Evolutionary conservation across 2,113 vertebrate genomes (phyloP), one percentile per base, ranked within the genome.

Genomic region (Numenius arquata): DNA sequence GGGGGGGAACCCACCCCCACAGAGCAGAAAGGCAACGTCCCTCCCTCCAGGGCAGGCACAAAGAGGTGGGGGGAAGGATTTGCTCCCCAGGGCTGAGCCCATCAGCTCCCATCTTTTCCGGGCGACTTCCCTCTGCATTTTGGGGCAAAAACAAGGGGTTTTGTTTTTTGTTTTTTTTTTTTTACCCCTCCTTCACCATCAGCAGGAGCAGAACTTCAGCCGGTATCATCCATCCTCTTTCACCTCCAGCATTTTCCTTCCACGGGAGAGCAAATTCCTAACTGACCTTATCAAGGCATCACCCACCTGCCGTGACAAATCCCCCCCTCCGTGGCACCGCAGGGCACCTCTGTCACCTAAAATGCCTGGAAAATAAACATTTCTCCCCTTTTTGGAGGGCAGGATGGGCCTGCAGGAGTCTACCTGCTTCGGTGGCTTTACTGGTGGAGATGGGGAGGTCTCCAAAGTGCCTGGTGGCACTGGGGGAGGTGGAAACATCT

Each of bases 1-100:
- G 8, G 2, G 27, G 12, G 2, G 36, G 16, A 20, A 21, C 5
- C 19, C 19, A 40, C 4, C 26, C 43, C 26, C 38, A 3, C 1
- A 4, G 48, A 70, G 75, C 27, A 65, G n/a, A n/a, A 15, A 48
- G 48, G 76, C 21, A 2, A 38, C 0, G 34, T 41, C 20, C 84
- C 94, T 76, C 78, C 70, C 62, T 56, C 43, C 0, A 55, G 40
- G 70, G 92, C 75, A 40, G 83, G 62, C 6, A 10, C 36, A 19
- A 12, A 55, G 50, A 12, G 43, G 6, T 6, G 34, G 59, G 12
- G 43, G 59, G 41, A 23, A 66, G 43, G 50, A 20, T 15, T 25
- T 2, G 11, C 36, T 55, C 48, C 76, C 34, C 34, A 8, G 17
- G 32, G 48, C 32, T 25, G 16, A 34, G 32, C 45, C 56, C 59